phyloP scores from a whole-genome alignment of 2,113 vertebrate genomes.

The Phocoena sinus region DNA sequence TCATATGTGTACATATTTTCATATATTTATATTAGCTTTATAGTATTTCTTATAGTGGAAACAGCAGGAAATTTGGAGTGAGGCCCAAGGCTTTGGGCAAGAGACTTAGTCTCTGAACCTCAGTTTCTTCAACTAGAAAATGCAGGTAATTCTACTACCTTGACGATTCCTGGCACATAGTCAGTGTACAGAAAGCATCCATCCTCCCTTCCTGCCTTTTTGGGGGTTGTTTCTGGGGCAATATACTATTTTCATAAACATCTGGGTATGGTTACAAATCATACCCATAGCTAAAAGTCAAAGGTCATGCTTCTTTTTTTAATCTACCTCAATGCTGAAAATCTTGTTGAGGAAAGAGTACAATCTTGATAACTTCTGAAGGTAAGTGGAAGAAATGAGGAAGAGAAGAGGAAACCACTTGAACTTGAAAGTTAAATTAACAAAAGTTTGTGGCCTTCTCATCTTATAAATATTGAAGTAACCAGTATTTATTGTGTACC shows the following conservation, averaged over 20 bases:
- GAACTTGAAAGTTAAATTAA: neutral
- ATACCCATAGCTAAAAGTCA: neutral
- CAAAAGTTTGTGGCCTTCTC: neutral
- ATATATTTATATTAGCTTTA: neutral
- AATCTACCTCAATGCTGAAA: neutral
- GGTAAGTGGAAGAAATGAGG: neutral
- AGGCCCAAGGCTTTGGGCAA: neutral
- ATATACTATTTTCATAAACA: neutral
- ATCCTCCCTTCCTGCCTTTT: neutral
- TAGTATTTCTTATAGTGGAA: neutral
- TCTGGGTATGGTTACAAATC: neutral
- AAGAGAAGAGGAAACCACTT: neutral
- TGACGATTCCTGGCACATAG: neutral
- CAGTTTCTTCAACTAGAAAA: neutral
- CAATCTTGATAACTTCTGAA: neutral
- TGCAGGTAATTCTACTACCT: neutral
- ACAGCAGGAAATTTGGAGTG: neutral
- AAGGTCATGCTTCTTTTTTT: neutral
- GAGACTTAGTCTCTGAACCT: neutral
- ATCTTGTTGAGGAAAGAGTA: neutral
- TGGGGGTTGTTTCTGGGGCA: neutral
- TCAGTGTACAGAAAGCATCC: neutral
- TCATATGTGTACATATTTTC: neutral
- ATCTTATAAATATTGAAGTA: neutral
- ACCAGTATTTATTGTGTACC: neutral